These are phyloP conservation scores for Cephus pulcher DNA, from an alignment of 2,888 invertebrate species.

Conservation along the genomic window DNA sequence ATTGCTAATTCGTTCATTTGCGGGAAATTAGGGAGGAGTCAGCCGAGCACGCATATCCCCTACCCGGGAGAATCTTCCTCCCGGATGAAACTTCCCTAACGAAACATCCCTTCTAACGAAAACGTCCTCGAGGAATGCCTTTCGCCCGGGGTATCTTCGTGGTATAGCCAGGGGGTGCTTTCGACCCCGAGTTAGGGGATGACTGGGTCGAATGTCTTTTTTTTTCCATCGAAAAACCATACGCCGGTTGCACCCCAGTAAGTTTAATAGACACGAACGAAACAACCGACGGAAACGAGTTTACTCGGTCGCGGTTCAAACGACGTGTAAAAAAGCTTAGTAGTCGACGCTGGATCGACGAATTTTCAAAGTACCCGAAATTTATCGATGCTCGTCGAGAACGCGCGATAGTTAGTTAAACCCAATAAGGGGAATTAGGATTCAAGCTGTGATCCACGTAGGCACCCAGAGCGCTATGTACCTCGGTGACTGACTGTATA, in stretches of 20 bases:
- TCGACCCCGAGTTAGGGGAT: background rate
- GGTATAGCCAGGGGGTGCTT: background rate
- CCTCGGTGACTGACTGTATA: conserved; percentile 26
- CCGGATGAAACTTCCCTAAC: background rate
- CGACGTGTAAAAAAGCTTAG: background rate
- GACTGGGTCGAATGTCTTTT: background rate
- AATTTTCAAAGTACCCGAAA: background rate
- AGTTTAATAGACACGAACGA: background rate
- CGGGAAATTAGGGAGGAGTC: conserved; percentile 11
- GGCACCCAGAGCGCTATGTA: conserved; percentile 30
- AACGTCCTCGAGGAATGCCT: background rate
- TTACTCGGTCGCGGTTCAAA: background rate
- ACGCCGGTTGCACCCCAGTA: background rate
- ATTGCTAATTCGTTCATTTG: conserved; percentile 21
- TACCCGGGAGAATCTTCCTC: conserved; percentile 15
- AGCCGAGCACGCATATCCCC: conserved; percentile 16
- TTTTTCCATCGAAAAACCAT: background rate
- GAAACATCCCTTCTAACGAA: background rate
- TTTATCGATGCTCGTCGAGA: background rate
- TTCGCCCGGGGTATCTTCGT: background rate
- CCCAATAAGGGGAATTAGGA: conserved; percentile 53
- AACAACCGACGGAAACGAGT: background rate
- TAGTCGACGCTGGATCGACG: background rate
- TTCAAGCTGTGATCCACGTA: conserved; percentile 45
- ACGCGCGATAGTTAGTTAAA: conserved; percentile 40